Evolutionary conservation across 2,888 invertebrate genomes (phyloP).

Genomic region (Sepiola atlantica): DNA sequence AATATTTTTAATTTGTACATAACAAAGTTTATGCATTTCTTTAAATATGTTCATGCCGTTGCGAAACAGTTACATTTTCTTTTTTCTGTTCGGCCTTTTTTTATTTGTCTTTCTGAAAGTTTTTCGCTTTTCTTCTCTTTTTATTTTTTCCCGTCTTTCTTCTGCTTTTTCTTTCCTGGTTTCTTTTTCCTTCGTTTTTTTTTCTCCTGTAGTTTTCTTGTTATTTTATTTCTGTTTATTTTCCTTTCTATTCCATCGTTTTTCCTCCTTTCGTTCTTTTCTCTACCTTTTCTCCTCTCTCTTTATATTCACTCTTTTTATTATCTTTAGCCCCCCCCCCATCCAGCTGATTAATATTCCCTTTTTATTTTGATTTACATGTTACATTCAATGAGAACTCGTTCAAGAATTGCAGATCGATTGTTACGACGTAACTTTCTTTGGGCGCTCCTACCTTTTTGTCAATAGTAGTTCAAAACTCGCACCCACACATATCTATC

Average conservation of each 20-base stretch:
- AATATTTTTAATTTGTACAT: too few relatives aligned
- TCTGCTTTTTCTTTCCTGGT: too few relatives aligned
- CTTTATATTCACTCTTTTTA: too few relatives aligned
- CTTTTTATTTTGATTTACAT: background rate
- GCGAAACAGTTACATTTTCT: too few relatives aligned
- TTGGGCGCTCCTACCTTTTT: background rate
- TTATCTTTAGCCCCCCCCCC: background rate
- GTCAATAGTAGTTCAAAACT: background rate
- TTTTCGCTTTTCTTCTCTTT: too few relatives aligned
- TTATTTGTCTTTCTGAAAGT: too few relatives aligned
- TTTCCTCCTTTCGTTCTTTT: background rate
- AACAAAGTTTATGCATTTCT: too few relatives aligned
- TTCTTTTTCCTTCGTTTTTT: background rate
- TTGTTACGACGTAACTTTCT: background rate
- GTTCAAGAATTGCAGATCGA: background rate
- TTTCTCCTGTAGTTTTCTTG: background rate
- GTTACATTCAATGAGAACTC: background rate
- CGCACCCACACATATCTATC: too few relatives aligned
- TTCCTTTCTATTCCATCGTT: background rate
- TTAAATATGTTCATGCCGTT: too few relatives aligned
- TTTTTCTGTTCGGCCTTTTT: too few relatives aligned
- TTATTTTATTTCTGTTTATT: background rate
- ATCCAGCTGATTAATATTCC: background rate
- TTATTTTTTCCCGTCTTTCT: background rate
- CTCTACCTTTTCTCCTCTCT: background rate